Conservation (phyloP, 2,888 invertebrate genomes). For the Pelosia muscerda region DNA sequence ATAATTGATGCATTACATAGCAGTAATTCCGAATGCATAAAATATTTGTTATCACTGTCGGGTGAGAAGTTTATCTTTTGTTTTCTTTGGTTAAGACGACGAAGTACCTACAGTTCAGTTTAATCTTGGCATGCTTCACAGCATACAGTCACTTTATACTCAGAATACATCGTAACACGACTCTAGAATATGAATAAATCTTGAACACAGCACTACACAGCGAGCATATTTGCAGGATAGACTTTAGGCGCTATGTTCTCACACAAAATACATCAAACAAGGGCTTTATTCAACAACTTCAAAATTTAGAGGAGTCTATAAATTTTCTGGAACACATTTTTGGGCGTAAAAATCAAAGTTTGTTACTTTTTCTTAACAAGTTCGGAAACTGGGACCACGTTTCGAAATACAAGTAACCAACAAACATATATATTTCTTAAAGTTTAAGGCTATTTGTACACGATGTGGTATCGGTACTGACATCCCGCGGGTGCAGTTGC, state of each 20-base stretch:
- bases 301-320: slow-evolving; percentile 31
- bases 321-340: slow-evolving; percentile 45
- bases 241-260: background rate
- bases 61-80: slow-evolving; percentile 23
- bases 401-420: slow-evolving; percentile 37
- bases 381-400: slow-evolving; percentile 16
- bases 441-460: slow-evolving; percentile 18
- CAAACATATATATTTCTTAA: slow-evolving; percentile 45
- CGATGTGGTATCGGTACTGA: background rate
- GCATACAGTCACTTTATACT: background rate
- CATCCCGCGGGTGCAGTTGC: too few relatives aligned
- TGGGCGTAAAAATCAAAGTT: slow-evolving; percentile 51
- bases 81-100: slow-evolving; percentile 21
- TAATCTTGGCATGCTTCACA: background rate
- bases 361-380: slow-evolving; percentile 25
- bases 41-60: slow-evolving; percentile 14
- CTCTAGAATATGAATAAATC: background rate
- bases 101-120: slow-evolving; percentile 5
- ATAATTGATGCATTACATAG: too few relatives aligned
- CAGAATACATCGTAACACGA: background rate
- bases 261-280: slow-evolving; percentile 21
- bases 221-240: background rate
- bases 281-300: slow-evolving; percentile 17
- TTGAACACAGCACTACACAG: background rate
- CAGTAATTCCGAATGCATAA: background rate